Percentiles rank a stretch among this genome's conserved stretches.
These are phyloP conservation scores for Drosophila merina DNA, from an alignment of 2,888 invertebrate genomes.

Conservation along the genomic window DNA sequence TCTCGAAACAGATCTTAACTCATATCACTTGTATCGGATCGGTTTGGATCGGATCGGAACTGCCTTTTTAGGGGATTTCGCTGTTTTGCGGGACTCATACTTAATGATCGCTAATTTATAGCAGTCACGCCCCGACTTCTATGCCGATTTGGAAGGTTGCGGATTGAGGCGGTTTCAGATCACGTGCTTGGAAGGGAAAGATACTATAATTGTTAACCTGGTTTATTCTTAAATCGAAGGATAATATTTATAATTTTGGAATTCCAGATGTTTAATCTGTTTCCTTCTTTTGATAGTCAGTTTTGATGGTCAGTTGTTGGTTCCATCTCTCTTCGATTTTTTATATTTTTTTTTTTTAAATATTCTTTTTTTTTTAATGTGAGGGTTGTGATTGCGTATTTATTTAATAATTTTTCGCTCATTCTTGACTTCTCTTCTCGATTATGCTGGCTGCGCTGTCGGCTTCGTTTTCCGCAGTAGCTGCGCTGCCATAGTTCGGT, in stretches of 20 bases:
- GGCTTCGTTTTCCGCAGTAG: constrained; percentile 39
- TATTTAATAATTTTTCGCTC: constrained; percentile 81
- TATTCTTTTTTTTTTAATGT: constrained; percentile 19
- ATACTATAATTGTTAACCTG: neutral
- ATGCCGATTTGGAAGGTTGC: constrained; percentile 12
- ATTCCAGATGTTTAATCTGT: neutral
- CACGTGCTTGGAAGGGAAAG: constrained; percentile 14
- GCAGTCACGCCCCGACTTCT: constrained; percentile 43
- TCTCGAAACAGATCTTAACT: neutral
- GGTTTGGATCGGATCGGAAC: constrained; percentile 18
- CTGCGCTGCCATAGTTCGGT: constrained; percentile 29
- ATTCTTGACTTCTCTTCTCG: constrained; percentile 53
- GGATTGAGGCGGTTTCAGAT: constrained; percentile 13
- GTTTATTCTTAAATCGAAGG: neutral
- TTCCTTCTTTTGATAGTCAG: neutral
- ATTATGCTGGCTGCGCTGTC: constrained; percentile 63
- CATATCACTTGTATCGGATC: neutral
- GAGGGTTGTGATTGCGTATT: constrained; percentile 68
- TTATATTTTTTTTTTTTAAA: constrained; percentile 62
- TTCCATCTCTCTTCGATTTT: constrained; percentile 29
- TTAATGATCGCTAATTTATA: constrained; percentile 69
- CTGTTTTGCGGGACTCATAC: constrained; percentile 57
- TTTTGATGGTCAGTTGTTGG: neutral
- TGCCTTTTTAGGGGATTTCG: constrained; percentile 68
- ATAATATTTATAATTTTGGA: neutral